Conservation (phyloP, 2,888 invertebrate genomes). For the Axea sp. region DNA sequence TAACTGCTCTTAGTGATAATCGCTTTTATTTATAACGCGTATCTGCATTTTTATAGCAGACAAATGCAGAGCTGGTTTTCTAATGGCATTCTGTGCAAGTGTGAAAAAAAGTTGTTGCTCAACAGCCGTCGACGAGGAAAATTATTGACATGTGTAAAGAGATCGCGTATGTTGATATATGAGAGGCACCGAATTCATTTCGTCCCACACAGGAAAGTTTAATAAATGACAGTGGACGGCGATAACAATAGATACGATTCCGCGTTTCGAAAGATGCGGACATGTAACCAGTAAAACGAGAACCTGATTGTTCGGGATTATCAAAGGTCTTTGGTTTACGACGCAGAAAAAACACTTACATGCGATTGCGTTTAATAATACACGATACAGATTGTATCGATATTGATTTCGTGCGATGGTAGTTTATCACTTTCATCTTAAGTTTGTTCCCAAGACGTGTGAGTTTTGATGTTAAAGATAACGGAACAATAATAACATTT, state of each 20-base stretch:
- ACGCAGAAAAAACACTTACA: constrained; percentile 19
- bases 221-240: constrained; percentile 42
- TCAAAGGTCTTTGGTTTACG: constrained; percentile 30
- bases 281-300: constrained; percentile 43
- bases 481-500: not conserved
- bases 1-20: constrained; percentile 36
- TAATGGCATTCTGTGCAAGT: too few species aligned
- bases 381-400: constrained; percentile 31
- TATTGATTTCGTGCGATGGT: constrained; percentile 9
- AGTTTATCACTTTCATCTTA: constrained; percentile 40
- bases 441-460: constrained; percentile 12
- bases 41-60: constrained; percentile 9
- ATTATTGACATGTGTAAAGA: constrained; percentile 46
- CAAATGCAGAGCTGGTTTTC: constrained; percentile 3
- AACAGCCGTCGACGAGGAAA: constrained; percentile 36
- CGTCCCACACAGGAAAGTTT: constrained; percentile 52
- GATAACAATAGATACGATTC: constrained; percentile 50
- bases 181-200: constrained; percentile 50
- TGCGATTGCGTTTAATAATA: constrained; percentile 42
- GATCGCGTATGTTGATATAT: constrained; percentile 45
- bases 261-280: constrained; percentile 51
- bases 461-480: constrained; percentile 10
- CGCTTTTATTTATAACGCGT: constrained; percentile 32
- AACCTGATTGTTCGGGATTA: constrained; percentile 25
- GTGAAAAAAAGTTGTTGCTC: constrained; percentile 35